Conservation (phyloP, 2,888 invertebrate genomes). For the Pseudococcus viburni region DNA sequence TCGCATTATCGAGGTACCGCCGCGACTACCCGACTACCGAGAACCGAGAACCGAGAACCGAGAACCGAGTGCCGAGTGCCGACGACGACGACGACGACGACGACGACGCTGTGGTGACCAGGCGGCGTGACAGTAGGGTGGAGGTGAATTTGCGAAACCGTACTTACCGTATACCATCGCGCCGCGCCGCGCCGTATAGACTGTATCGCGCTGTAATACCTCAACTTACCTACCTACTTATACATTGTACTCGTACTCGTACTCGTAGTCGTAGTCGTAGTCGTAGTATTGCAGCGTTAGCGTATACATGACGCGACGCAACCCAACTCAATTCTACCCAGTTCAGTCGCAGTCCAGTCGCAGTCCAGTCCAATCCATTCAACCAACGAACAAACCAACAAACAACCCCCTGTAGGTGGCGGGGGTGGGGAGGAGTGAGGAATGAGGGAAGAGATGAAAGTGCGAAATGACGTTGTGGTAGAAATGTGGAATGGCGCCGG, state of each 20-base stretch:
- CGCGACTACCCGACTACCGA: too few relatives aligned
- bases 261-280: neutral
- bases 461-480: too few relatives aligned
- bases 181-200: neutral
- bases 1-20: neutral
- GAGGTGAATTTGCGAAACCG: conserved; percentile 10
- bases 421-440: too few relatives aligned
- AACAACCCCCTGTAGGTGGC: too few relatives aligned
- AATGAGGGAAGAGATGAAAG: too few relatives aligned
- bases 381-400: too few relatives aligned
- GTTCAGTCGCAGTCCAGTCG: neutral
- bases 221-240: too few relatives aligned
- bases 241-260: neutral
- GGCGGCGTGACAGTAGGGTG: neutral
- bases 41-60: neutral
- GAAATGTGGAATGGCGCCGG: neutral
- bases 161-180: neutral
- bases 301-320: neutral
- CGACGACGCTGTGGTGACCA: neutral
- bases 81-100: neutral
- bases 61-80: neutral
- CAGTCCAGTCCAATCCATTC: too few relatives aligned
- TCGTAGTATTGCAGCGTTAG: too few relatives aligned
- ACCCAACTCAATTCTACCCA: neutral
- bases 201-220: too few relatives aligned